Evolutionary conservation across 2,113 vertebrate genomes (phyloP), one percentile per base, ranked within the genome.

Genomic region (Gopherus flavomarginatus): DNA sequence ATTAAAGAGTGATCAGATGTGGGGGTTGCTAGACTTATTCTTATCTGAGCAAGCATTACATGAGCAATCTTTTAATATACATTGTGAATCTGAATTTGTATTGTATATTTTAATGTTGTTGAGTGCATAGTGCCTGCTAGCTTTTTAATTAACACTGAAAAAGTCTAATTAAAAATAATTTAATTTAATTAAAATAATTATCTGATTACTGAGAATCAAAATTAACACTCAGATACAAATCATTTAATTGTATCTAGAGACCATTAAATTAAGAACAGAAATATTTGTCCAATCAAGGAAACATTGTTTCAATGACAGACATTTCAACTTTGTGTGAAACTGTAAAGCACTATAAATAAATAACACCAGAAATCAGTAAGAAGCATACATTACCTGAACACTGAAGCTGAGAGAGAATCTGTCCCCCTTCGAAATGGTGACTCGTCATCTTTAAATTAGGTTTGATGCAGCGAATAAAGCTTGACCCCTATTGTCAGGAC

Each of bases 391-490:
- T 97, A 99, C 99, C 99, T 96, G 99, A 99, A 97, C 99, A 99
- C 89, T 99, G 99, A 88, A 99, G 99, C 97, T 99, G 99, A 42
- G 99, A 99, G 54, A 99, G 98, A 79, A 99, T 99, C 97, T 99
- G 99, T 80, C 98, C 98, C 35, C 99, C 99, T 98, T 99, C 99
- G 94, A 99, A 99, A 94, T 99, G 98, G 96, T 99, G 99, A 96
- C 98, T 99, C 95, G 99, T 97, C 99, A 99, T 99, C 99, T 99
- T 99, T 98, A 99, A 98, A 98, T 99, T 99, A 26, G 99, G 99
- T 69, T 99, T 99, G 92, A 99, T 99, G 91, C 99, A 99, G 94
- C 99, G 99, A 96, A 99, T 98, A 96, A 99, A 99, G 91, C 99
- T 99, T 29, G 99, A 99, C 72, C 99, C 99, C 99, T 99, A 89